Evolutionary conservation across 2,113 vertebrate species (phyloP), one percentile per base, ranked within the genome.

Genomic region (Oryzias melastigma): DNA sequence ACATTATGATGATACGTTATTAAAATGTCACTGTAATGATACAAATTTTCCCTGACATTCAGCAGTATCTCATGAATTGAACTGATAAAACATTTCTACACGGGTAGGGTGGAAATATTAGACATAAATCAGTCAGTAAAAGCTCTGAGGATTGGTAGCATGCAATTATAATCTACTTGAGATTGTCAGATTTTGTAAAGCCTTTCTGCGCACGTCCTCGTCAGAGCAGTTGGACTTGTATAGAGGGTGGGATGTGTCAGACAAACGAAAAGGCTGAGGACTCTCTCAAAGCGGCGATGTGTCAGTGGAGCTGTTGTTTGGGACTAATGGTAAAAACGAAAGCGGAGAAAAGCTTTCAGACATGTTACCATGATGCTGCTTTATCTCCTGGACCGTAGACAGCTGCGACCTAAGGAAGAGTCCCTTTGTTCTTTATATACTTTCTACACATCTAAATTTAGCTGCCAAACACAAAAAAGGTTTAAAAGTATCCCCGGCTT

Each of bases 201-300:
- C 65, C 19, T 82, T 62, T 49, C n/a, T 55, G 59, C 13, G 8
- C 48, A 35, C 62, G 62, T 62, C 5, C 68, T 22, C 83, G 70
- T 85, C 81, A 81, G 59, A 84, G 68, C 14, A 47, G 52, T 73
- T 76, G 71, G 65, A 76, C 68, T 68, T 51, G 48, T 64, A 18
- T 58, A 44, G 62, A 59, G 68, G 75, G 77, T 68, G 77, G 70
- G 81, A 82, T 66, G 78, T 68, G 81, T 62, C 75, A 84, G 78
- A 83, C 74, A 65, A 77, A 84, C 68, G 35, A 82, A 80, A 62
- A 65, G 71, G 64, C 29, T 58, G 75, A 82, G 53, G 70, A 62
- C 59, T 64, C 60, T 75, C 27, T 77, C 71, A 72, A 62, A 53
- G 68, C 40, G 4, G 43, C 18, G 70, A 77, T 67, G 55, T 73